These are phyloP conservation scores for Pollimyrus isidori DNA, from an alignment of 2,113 vertebrate genomes.

Conservation along the genomic window DNA sequence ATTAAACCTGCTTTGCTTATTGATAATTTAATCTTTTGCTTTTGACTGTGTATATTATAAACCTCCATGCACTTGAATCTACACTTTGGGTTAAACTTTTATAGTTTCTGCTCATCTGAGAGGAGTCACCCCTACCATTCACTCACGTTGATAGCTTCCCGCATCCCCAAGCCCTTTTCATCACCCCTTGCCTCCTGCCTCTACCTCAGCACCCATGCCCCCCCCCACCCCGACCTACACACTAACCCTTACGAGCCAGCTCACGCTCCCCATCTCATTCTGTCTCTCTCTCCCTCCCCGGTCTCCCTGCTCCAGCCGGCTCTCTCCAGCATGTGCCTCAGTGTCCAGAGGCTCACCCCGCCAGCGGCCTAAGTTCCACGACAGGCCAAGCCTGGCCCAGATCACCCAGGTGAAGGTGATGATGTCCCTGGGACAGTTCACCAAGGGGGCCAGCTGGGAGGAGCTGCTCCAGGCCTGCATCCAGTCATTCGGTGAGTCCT, in stretches of 20 bases:
- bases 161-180: background rate
- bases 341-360: conserved; percentile 67
- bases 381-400: conserved; percentile 60
- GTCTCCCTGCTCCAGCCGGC: conserved; percentile 57
- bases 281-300: conserved; percentile 30
- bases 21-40: background rate
- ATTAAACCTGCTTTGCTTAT: background rate
- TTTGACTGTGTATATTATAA: background rate
- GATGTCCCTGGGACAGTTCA: conserved; percentile 74
- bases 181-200: conserved; percentile 43
- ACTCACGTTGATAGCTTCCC: background rate
- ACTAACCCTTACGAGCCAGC: background rate
- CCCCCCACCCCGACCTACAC: conserved; percentile 20
- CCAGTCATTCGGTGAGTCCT: conserved; percentile 82
- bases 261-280: conserved; percentile 42
- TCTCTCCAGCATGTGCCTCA: conserved; percentile 64
- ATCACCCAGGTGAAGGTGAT: conserved; percentile 59
- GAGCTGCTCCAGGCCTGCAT: conserved; percentile 87
- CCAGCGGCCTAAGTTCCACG: conserved; percentile 58
- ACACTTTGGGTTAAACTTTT: background rate
- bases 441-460: conserved; percentile 85
- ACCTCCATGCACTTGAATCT: background rate
- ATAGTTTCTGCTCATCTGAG: background rate
- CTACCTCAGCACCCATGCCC: conserved; percentile 21
- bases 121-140: background rate